phyloP scores from a whole-genome alignment of 2,113 vertebrate species.

The Rhinolophus ferrumequinum region DNA sequence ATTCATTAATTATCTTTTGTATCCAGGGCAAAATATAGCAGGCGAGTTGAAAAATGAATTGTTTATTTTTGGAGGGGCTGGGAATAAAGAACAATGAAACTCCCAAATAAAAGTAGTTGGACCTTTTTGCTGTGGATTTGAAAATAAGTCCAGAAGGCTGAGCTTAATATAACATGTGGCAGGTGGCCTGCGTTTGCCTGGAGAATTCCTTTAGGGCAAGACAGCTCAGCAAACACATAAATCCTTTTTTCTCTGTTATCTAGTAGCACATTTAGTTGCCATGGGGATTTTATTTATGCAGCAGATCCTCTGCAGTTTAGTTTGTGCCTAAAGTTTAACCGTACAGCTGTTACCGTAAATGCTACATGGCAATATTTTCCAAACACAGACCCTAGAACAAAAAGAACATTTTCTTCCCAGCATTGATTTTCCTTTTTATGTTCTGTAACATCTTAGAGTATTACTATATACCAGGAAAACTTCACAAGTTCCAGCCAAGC shows the following conservation, averaged over 20 bases:
- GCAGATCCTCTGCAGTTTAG: slow-evolving; percentile 89
- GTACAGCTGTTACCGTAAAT: slow-evolving; percentile 89
- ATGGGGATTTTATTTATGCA: slow-evolving; percentile 95
- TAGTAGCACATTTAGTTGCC: slow-evolving; percentile 93
- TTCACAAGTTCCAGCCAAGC: slow-evolving; percentile 71
- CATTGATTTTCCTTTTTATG: slow-evolving; percentile 82
- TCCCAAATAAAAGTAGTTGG: slow-evolving; percentile 86
- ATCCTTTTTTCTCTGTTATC: slow-evolving; percentile 92
- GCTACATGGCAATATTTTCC: slow-evolving; percentile 88
- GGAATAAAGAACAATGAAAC: slow-evolving; percentile 79
- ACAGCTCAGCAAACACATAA: slow-evolving; percentile 94
- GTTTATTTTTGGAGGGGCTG: slow-evolving; percentile 76
- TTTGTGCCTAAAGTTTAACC: slow-evolving; percentile 91
- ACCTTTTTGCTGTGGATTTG: slow-evolving; percentile 85
- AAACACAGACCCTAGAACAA: slow-evolving; percentile 85
- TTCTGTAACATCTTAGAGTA: slow-evolving; percentile 80
- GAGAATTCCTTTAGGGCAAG: slow-evolving; percentile 94
- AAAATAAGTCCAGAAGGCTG: slow-evolving; percentile 90
- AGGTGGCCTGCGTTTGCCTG: slow-evolving; percentile 93
- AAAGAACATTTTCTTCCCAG: slow-evolving; percentile 81
- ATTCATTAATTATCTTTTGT: slow-evolving; percentile 72
- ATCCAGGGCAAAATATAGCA: slow-evolving; percentile 68
- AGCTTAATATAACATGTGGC: slow-evolving; percentile 92
- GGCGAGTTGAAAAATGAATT: slow-evolving; percentile 73
- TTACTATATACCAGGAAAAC: slow-evolving; percentile 67